Conservation (phyloP, 2,797 vertebrate genomes). For the Microchirus variegatus region DNA sequence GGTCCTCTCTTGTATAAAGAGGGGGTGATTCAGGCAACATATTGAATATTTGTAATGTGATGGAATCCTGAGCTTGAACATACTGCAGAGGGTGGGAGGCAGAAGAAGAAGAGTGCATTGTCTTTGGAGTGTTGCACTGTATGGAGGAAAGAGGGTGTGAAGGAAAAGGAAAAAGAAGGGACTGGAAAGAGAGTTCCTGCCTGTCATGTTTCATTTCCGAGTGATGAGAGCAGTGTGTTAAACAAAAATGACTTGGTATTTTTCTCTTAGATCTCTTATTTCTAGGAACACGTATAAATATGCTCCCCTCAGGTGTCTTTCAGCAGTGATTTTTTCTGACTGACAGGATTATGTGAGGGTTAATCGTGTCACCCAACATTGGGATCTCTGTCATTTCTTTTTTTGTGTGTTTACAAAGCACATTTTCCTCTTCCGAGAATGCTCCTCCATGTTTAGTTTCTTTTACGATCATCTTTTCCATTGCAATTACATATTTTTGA, state of each 20-base stretch:
- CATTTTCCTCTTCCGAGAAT: constrained; percentile 41
- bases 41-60: constrained; percentile 57
- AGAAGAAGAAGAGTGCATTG: constrained; percentile 61
- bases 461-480: constrained; percentile 58
- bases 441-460: constrained; percentile 42
- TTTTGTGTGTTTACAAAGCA: constrained; percentile 33
- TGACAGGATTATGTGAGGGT: constrained; percentile 1
- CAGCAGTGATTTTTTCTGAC: constrained; percentile 20
- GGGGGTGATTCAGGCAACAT: constrained; percentile 43
- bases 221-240: constrained; percentile 46
- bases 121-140: constrained; percentile 36
- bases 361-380: too few relatives aligned
- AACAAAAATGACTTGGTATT: constrained; percentile 29
- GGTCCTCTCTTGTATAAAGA: constrained; percentile 52
- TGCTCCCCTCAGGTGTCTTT: constrained; percentile 3
- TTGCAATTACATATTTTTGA: constrained; percentile 55
- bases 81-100: constrained; percentile 51
- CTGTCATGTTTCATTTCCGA: constrained; percentile 53
- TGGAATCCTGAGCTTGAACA: constrained; percentile 50
- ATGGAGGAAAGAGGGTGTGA: constrained; percentile 12
- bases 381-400: too few relatives aligned
- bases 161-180: constrained; percentile 28
- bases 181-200: constrained; percentile 50
- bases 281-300: constrained; percentile 18
- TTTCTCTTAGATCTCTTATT: constrained; percentile 30